phyloP scores from a whole-genome alignment of 2,797 vertebrate species.

The Orestias chungarensis region DNA sequence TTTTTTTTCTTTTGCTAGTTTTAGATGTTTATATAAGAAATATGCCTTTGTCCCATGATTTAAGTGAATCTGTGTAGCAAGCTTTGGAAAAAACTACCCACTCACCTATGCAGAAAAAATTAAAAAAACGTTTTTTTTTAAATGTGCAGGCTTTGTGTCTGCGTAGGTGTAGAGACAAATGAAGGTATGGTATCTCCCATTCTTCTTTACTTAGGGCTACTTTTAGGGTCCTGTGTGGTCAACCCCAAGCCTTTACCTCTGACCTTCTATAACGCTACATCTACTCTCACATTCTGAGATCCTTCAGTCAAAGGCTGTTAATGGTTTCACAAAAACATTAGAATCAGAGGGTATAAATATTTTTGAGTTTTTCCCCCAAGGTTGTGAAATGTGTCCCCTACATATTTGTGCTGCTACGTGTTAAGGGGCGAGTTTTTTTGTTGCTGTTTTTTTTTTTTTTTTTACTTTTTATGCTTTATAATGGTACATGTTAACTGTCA shows the following conservation, averaged over 20 bases:
- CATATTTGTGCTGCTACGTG: background rate
- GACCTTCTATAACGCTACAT: background rate
- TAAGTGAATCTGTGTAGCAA: background rate
- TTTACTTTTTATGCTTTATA: background rate
- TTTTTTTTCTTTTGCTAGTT: constrained; percentile 10
- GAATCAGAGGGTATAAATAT: background rate
- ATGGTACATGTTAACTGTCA: too few relatives aligned
- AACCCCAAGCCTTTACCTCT: background rate
- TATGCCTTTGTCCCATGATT: background rate
- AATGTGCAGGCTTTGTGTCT: background rate
- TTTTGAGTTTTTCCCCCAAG: background rate
- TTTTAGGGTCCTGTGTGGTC: background rate
- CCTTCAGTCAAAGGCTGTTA: background rate
- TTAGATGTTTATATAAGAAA: background rate
- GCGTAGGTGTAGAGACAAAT: background rate
- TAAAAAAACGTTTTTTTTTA: background rate
- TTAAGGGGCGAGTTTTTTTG: too few relatives aligned
- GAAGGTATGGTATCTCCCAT: too few relatives aligned
- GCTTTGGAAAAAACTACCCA: background rate
- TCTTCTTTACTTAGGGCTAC: background rate
- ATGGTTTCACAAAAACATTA: background rate
- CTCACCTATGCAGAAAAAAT: background rate
- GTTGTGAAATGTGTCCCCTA: background rate
- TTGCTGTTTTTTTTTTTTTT: background rate
- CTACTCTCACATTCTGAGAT: background rate